phyloP scores from a whole-genome alignment of 2,888 invertebrate genomes.

The Scaptomyza caliginosa region DNA sequence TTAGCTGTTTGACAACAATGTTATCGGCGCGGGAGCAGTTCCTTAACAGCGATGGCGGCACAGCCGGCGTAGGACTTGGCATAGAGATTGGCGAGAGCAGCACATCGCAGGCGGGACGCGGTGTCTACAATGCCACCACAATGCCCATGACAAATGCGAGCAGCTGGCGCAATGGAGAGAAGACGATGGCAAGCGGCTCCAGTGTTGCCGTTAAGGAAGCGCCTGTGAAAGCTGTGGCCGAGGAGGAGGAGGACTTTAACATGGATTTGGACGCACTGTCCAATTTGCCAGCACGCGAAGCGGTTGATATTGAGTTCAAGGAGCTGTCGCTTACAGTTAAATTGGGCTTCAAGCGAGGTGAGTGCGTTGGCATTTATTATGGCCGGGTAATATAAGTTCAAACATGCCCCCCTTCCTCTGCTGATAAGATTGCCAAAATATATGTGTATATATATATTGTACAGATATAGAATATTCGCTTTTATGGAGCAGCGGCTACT shows the following conservation, averaged over 20 bases:
- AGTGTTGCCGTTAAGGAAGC: slow-evolving; percentile 20
- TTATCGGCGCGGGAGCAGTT: slow-evolving; percentile 77
- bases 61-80: slow-evolving; percentile 69
- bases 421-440: slow-evolving; percentile 68
- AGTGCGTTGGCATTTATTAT: slow-evolving; percentile 61
- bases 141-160: slow-evolving; percentile 62
- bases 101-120: slow-evolving; percentile 44
- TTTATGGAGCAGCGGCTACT: slow-evolving; percentile 63
- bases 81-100: slow-evolving; percentile 67
- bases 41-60: slow-evolving; percentile 57
- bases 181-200: slow-evolving; percentile 26
- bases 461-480: slow-evolving; percentile 20
- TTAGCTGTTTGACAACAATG: slow-evolving; percentile 65
- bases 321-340: slow-evolving; percentile 90
- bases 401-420: slow-evolving; percentile 6
- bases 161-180: slow-evolving; percentile 54
- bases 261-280: slow-evolving; percentile 71
- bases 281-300: slow-evolving; percentile 84
- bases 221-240: slow-evolving; percentile 53
- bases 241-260: slow-evolving; percentile 50
- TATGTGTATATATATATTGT: slow-evolving; percentile 4
- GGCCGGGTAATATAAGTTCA: slow-evolving; percentile 46
- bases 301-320: slow-evolving; percentile 90
- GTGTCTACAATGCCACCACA: slow-evolving; percentile 77
- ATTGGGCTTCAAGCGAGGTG: slow-evolving; percentile 90